A percentile compares a stretch with the other conserved stretches of the same genome.
Evolutionary conservation across 2,888 invertebrate genomes (phyloP).

Genomic region (Mesochorus sp.): DNA sequence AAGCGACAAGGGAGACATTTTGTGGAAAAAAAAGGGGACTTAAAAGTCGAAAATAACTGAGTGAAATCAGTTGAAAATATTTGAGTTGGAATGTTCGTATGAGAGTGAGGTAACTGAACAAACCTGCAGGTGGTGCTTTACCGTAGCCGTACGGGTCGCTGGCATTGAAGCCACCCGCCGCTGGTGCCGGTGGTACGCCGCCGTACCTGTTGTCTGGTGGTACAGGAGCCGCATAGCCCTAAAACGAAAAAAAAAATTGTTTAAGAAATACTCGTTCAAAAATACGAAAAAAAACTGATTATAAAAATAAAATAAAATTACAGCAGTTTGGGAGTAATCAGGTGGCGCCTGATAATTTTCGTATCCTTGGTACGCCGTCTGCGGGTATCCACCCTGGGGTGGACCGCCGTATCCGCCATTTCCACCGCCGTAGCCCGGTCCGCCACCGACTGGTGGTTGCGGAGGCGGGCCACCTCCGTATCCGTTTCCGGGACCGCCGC

Average conservation of each 20-base stretch:
- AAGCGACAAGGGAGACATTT: no score
- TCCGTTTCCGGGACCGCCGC: conserved; percentile 74
- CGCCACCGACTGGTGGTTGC: conserved; percentile 72
- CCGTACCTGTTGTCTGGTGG: conserved; percentile 79
- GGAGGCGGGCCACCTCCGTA: conserved; percentile 75
- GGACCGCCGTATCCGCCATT: conserved; percentile 75
- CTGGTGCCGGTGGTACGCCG: conserved; percentile 75
- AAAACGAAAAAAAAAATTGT: conserved; percentile 24
- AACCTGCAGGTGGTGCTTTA: conserved; percentile 79
- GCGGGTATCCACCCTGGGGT: conserved; percentile 76
- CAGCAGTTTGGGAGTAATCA: conserved; percentile 79
- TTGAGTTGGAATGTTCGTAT: not conserved
- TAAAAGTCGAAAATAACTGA: no score
- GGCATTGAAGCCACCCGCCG: conserved; percentile 75
- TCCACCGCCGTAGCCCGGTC: conserved; percentile 60
- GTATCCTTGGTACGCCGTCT: conserved; percentile 77
- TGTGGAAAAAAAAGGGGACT: no score
- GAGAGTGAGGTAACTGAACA: conserved; percentile 51
- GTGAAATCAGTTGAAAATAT: no score
- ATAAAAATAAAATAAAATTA: no score
- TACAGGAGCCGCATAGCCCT: conserved; percentile 79
- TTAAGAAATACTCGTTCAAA: not conserved
- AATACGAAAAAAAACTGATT: not conserved
- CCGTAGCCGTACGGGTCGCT: conserved; percentile 80
- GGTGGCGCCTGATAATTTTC: conserved; percentile 80